These are phyloP conservation scores for Aelia acuminata DNA, from an alignment of 2,888 invertebrate species.

Conservation along the genomic window DNA sequence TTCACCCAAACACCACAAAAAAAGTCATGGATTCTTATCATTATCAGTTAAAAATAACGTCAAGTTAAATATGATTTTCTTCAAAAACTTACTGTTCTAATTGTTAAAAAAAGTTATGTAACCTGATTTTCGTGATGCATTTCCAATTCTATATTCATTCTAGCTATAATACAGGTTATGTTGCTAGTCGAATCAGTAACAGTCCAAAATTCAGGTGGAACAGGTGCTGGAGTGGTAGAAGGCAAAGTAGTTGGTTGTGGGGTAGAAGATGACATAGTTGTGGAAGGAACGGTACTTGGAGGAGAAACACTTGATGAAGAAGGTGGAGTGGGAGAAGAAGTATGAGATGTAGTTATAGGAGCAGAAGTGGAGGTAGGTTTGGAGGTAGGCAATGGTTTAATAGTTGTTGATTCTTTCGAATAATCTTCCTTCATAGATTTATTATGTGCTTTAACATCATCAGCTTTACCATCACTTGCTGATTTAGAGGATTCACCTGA, in stretches of 20 bases:
- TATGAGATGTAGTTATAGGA: conserved; percentile 4
- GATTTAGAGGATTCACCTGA: background rate
- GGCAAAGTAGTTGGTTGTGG: conserved; percentile 35
- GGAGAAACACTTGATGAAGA: conserved; percentile 53
- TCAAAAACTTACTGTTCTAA: background rate
- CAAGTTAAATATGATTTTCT: background rate
- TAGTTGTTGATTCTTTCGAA: background rate
- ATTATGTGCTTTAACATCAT: conserved; percentile 8
- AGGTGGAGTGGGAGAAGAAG: conserved; percentile 47
- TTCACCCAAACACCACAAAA: no score
- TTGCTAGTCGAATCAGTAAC: conserved; percentile 58
- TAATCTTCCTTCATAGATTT: conserved; percentile 7
- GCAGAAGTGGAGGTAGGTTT: background rate
- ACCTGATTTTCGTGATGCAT: conserved; percentile 56
- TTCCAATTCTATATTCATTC: conserved; percentile 57
- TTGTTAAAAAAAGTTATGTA: no score
- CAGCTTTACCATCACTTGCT: background rate
- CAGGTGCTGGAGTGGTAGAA: background rate
- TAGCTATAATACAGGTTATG: conserved; percentile 59
- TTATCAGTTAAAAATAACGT: no score
- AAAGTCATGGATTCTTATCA: no score
- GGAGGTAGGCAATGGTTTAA: background rate
- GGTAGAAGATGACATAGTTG: background rate
- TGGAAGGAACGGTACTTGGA: conserved; percentile 35
- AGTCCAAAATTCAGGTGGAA: conserved; percentile 60